These are phyloP conservation scores for Acanthosepion esculentum DNA, from an alignment of 2,888 invertebrate species.

Conservation along the genomic window DNA sequence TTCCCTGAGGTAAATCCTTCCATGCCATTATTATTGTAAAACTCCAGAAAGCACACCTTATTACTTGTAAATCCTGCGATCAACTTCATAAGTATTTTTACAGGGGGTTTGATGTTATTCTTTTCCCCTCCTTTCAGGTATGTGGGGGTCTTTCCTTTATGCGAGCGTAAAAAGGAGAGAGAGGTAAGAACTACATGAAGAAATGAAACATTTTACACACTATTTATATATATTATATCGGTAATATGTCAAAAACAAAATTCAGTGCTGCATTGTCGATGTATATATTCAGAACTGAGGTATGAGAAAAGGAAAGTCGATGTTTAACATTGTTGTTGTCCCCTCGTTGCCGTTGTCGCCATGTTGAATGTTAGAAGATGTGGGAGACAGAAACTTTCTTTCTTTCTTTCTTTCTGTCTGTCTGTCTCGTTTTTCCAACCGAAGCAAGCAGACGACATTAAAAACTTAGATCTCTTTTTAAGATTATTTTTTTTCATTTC, in stretches of 20 bases:
- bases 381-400: not conserved
- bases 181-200: not conserved
- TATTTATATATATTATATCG: not conserved
- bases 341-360: constrained; percentile 4
- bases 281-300: not conserved
- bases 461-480: not conserved
- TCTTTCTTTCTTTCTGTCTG: not conserved
- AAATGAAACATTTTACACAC: not conserved
- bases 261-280: not conserved
- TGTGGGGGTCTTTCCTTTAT: not conserved
- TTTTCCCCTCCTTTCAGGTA: not conserved
- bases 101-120: not conserved
- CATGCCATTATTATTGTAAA: not conserved
- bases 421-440: not conserved
- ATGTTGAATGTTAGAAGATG: not conserved
- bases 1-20: constrained; percentile 9
- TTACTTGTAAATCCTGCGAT: constrained; percentile 33
- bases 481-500: not conserved
- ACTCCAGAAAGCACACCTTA: not conserved
- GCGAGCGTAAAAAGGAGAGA: not conserved
- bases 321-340: not conserved
- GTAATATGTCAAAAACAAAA: not conserved
- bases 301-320: constrained; percentile 33
- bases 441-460: not conserved
- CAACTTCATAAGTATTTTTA: constrained; percentile 12